Percentiles rank a stretch among this genome's conserved stretches.
Evolutionary conservation across 2,888 invertebrate genomes (phyloP).

Genomic region (Thysanoteuthis rhombus): DNA sequence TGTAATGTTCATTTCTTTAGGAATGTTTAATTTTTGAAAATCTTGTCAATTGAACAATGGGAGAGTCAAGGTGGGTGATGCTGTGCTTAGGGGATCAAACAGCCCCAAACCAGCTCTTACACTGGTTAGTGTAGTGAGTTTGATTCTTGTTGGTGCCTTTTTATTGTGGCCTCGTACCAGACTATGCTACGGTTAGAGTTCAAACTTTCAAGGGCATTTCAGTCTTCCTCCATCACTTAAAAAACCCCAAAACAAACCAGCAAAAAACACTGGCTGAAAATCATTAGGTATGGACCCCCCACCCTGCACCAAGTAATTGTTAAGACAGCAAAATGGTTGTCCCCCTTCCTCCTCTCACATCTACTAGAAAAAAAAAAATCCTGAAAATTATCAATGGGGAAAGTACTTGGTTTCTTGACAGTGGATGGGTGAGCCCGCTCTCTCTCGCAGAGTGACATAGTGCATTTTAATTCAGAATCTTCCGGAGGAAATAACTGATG

Average conservation of each 20-base stretch:
- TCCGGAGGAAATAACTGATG: background rate
- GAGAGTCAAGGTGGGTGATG: no score
- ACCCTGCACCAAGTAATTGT: no score
- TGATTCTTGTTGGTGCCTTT: background rate
- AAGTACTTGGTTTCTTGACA: background rate
- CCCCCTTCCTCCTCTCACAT: background rate
- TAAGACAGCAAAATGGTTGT: no score
- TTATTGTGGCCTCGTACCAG: background rate
- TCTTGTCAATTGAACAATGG: no score
- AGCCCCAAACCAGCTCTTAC: no score
- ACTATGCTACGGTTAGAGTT: background rate
- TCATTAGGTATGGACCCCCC: background rate
- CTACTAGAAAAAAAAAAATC: background rate
- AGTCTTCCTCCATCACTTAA: background rate
- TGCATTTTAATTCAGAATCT: background rate
- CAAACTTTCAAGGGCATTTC: background rate
- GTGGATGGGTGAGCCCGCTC: background rate
- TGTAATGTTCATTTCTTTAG: no score
- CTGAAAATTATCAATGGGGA: background rate
- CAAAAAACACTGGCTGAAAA: no score
- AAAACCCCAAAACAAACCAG: no score
- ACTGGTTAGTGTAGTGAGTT: background rate
- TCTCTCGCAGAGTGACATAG: background rate
- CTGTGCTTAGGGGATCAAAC: no score
- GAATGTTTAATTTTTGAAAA: no score